Conservation (phyloP, 2,113 vertebrate genomes). For the Sphyrna mokarran region DNA sequence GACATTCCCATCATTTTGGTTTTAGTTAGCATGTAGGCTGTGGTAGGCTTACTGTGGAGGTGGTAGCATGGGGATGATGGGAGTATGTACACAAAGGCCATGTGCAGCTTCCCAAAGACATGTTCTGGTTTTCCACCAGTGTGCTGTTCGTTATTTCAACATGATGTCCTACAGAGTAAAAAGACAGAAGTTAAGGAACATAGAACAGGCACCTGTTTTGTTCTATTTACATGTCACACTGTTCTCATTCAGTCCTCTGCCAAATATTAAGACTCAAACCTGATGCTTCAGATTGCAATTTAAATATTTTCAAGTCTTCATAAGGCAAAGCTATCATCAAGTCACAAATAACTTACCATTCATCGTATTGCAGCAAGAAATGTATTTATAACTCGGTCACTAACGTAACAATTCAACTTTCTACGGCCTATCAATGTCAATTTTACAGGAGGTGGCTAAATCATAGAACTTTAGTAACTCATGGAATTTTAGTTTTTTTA, state of each 20-base stretch:
- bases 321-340: background rate
- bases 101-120: constrained; percentile 71
- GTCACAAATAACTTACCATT: background rate
- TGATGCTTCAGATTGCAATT: background rate
- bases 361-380: background rate
- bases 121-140: constrained; percentile 71
- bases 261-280: background rate
- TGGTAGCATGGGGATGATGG: constrained; percentile 66
- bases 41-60: constrained; percentile 80
- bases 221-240: background rate
- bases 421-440: background rate
- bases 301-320: background rate
- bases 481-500: background rate
- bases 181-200: constrained; percentile 40
- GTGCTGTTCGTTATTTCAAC: constrained; percentile 79
- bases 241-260: background rate
- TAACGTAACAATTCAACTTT: background rate
- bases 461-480: background rate
- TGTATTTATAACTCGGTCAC: background rate
- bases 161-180: constrained; percentile 64
- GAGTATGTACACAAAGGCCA: constrained; percentile 70
- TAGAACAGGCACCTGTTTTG: background rate
- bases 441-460: background rate
- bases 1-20: constrained; percentile 59
- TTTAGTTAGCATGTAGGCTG: constrained; percentile 79